Evolutionary conservation across 2,797 vertebrate species (phyloP).

Genomic region (Luscinia luscinia): DNA sequence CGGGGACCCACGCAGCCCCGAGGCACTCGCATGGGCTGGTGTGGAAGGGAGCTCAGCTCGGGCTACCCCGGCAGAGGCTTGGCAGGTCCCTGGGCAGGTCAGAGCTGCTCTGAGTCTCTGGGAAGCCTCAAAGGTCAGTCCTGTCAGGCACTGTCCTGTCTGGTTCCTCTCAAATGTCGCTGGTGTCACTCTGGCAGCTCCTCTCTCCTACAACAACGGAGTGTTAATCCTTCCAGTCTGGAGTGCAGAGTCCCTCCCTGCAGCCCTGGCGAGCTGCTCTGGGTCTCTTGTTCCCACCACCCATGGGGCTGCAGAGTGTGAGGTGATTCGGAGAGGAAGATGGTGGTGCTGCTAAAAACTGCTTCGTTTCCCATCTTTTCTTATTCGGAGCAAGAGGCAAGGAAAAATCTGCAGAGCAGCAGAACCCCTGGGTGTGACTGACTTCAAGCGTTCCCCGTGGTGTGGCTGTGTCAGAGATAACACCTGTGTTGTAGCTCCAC

Average conservation of each 20-base stretch:
- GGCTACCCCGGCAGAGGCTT: neutral
- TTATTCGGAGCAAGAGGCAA: neutral
- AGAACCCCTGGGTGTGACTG: conserved; percentile 1
- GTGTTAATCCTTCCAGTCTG: neutral
- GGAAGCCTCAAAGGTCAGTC: conserved; percentile 30
- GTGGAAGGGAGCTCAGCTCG: too few relatives aligned
- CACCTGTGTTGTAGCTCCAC: conserved; percentile 9
- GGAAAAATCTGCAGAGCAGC: neutral
- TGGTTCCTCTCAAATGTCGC: neutral
- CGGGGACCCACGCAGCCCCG: rapidly evolving
- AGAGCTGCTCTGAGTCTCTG: neutral
- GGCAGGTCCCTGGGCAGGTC: conserved; percentile 1
- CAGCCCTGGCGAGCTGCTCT: neutral
- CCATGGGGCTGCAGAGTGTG: neutral
- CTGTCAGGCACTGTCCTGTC: neutral
- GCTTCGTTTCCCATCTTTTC: neutral
- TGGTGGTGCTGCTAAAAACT: neutral
- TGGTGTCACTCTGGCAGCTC: neutral
- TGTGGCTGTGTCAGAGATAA: conserved; percentile 16
- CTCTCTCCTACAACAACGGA: neutral
- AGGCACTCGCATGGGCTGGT: too few relatives aligned
- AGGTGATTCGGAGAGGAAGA: neutral
- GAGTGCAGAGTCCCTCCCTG: neutral
- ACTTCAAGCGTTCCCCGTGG: neutral
- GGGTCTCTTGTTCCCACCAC: rapidly evolving